Base-by-base conservation (phyloP, 2,888 invertebrate species). In the Neuroscelio doddi region DNA sequence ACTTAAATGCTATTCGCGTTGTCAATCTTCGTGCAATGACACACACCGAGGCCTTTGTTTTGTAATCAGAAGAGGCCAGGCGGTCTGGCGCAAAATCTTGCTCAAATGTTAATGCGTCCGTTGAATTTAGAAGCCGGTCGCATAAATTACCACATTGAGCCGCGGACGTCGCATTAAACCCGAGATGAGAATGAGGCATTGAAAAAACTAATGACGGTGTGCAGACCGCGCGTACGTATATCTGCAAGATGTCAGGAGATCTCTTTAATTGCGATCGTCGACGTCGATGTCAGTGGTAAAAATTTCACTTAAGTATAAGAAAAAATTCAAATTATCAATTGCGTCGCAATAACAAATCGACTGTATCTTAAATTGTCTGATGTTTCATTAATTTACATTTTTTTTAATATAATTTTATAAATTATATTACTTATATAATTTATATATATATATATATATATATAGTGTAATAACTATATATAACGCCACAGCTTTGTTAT, bases 111-210 rank as follows among this genome's bases (percentile, higher is more conserved):
- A 47, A 34, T 34, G 26, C 47, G 24, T 26, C 24, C 47, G 47
- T 9, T 24, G 34, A 24, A 36, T 47, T 26, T 34, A 34, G 12
- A 24, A n/a, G n/a, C 30, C 26, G 24, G 36, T 24, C 41, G 50
- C 24, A 58, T 59, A 59, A 41, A 59, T 52, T 47, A 51, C 34
- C 34, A 8, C 46, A 27, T 27, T 34, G 44, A 53, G n/a, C 8
- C 53, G 53, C 16, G 36, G 27, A 34, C n/a, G n/a, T n/a, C n/a
- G n/a, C 36, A 41, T 29, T 55, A 9, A 55, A 45, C 38, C 10
- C 16, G 36, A 46, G 47, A 56, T 27, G 14, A 21, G 38, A 55
- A 46, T 46, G 21, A 34, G 27, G 15, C 36, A 52, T 52, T 30
- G 55, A 32, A 59, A 44, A 30, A 17, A 42, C 10, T 10, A 26